These are phyloP conservation scores for Goniozus legneri DNA, from an alignment of 1,140 invertebrate genomes.

Conservation along the genomic window DNA sequence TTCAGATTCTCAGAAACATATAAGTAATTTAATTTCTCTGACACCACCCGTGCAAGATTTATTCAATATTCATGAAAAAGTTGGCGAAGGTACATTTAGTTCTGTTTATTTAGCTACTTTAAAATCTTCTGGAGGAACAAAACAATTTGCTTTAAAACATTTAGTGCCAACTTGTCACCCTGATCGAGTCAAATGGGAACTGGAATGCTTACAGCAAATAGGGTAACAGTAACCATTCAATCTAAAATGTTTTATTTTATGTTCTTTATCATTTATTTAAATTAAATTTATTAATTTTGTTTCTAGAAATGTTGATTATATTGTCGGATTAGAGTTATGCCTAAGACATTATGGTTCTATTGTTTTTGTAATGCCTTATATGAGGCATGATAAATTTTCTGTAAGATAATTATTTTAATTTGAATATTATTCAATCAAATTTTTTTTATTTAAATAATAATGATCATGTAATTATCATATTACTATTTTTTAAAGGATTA, in stretches of 20 bases:
- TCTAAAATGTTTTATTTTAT: slow-evolving; percentile 3
- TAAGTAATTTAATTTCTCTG: slow-evolving; percentile 18
- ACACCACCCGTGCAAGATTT: slow-evolving; percentile 63
- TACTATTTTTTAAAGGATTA: slow-evolving; percentile 66
- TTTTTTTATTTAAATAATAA: not conserved
- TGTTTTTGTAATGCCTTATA: slow-evolving; percentile 87
- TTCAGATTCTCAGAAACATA: slow-evolving; percentile 19
- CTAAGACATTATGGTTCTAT: slow-evolving; percentile 75
- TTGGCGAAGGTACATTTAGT: slow-evolving; percentile 80
- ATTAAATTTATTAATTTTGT: slow-evolving; percentile 10
- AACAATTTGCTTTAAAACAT: slow-evolving; percentile 76
- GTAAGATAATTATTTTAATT: slow-evolving; percentile 54
- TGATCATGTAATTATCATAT: not conserved
- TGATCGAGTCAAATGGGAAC: slow-evolving; percentile 70
- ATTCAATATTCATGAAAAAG: slow-evolving; percentile 67
- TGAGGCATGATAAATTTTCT: slow-evolving; percentile 76
- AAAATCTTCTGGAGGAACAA: slow-evolving; percentile 55
- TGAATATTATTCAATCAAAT: not conserved
- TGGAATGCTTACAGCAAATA: slow-evolving; percentile 74
- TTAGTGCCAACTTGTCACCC: slow-evolving; percentile 80
- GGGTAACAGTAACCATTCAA: slow-evolving; percentile 58
- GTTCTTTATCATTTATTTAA: not conserved
- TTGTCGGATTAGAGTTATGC: slow-evolving; percentile 77
- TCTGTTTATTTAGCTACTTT: slow-evolving; percentile 73
- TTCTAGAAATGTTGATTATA: slow-evolving; percentile 76